Conservation (phyloP, 2,888 invertebrate genomes). For the Drosophila emarginata region DNA sequence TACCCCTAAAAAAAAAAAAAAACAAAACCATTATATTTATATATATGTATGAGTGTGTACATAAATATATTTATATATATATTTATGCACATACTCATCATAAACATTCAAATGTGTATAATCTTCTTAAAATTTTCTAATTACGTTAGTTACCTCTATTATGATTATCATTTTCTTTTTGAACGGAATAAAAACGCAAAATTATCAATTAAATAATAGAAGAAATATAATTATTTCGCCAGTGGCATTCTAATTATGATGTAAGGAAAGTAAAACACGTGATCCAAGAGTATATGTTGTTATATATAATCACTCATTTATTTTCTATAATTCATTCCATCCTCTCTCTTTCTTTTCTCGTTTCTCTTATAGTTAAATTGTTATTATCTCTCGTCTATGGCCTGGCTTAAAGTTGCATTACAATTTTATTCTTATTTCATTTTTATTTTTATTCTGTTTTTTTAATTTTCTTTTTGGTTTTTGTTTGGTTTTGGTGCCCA, state of each 20-base stretch:
- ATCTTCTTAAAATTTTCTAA: not conserved
- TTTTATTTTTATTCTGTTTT: not conserved
- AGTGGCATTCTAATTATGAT: too few species aligned
- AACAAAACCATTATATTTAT: slow-evolving; percentile 8
- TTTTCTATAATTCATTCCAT: slow-evolving; percentile 56
- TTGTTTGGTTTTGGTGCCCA: slow-evolving; percentile 8
- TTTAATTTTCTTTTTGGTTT: slow-evolving; percentile 11
- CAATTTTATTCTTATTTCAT: slow-evolving; percentile 16
- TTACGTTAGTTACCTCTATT: not conserved
- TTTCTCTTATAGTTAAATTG: slow-evolving; percentile 47
- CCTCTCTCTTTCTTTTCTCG: slow-evolving; percentile 24
- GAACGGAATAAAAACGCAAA: not conserved
- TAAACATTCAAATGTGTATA: not conserved
- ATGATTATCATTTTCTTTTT: slow-evolving; percentile 3
- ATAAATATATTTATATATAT: not conserved
- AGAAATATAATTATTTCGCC: too few species aligned
- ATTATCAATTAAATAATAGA: not conserved
- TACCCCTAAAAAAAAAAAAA: slow-evolving; percentile 23
- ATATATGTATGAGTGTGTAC: not conserved
- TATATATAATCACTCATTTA: slow-evolving; percentile 72
- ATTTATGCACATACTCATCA: not conserved
- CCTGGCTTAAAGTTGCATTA: slow-evolving; percentile 26
- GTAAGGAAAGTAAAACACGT: not conserved
- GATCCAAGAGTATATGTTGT: not conserved
- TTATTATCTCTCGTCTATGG: slow-evolving; percentile 36